Evolutionary conservation across 2,888 invertebrate genomes (phyloP).

Genomic region (Baronia brevicornis): DNA sequence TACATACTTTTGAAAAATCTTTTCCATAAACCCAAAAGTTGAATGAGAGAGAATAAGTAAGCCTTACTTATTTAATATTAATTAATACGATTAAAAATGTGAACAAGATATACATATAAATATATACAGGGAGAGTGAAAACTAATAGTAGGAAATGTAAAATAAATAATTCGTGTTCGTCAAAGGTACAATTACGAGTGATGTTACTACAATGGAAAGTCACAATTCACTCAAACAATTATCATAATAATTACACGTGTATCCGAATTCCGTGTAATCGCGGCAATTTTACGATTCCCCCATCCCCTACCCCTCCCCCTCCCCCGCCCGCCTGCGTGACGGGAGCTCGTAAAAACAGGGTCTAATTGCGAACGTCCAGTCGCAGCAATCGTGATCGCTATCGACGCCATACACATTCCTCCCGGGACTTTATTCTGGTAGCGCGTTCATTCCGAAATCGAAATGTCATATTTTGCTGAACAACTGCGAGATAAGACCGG

Average conservation of each 20-base stretch:
- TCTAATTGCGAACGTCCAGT: constrained; percentile 25
- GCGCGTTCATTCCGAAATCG: constrained; percentile 15
- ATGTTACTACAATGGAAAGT: not conserved
- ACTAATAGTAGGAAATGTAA: no score
- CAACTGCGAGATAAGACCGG: no score
- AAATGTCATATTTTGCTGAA: constrained; percentile 10
- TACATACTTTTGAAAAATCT: no score
- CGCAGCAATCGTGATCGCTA: constrained; percentile 22
- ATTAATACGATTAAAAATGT: no score
- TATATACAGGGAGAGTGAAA: no score
- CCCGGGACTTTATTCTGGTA: constrained; percentile 21
- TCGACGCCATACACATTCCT: constrained; percentile 21
- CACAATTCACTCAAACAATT: constrained; percentile 15
- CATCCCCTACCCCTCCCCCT: constrained; percentile 16
- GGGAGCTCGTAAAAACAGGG: constrained; percentile 19
- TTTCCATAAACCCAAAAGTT: no score
- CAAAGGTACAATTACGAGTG: no score
- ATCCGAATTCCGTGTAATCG: constrained; percentile 19
- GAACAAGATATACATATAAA: no score
- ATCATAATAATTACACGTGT: constrained; percentile 22
- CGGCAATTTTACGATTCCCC: constrained; percentile 12
- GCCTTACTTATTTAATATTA: no score
- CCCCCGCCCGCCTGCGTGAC: constrained; percentile 21
- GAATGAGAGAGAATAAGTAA: no score
- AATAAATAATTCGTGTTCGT: no score